These are phyloP conservation scores for Philereme transversata DNA, from an alignment of 2,888 invertebrate genomes.

Conservation along the genomic window DNA sequence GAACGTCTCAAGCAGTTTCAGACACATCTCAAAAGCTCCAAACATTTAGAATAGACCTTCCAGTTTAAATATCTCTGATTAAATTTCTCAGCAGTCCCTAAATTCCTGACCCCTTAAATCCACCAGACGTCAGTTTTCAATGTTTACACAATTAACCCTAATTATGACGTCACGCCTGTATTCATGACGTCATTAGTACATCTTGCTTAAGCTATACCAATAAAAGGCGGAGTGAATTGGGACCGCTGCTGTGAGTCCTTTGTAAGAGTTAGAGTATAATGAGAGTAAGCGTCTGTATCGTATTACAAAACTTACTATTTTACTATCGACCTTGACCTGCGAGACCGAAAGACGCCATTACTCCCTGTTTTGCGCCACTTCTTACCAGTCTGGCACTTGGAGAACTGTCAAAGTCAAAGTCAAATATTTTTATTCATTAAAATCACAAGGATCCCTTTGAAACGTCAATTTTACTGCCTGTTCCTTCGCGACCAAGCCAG, in stretches of 20 bases:
- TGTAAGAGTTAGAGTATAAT: slow-evolving; percentile 1
- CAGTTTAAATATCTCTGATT: slow-evolving; percentile 8
- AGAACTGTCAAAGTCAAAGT: no score
- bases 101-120: slow-evolving; percentile 16
- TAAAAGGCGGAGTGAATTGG: slow-evolving; percentile 60
- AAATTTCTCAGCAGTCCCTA: slow-evolving; percentile 18
- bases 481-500: no score
- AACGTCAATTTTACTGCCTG: no score
- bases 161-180: slow-evolving; percentile 55
- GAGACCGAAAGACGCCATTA: no score
- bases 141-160: slow-evolving; percentile 63
- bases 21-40: background rate
- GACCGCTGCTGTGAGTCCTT: slow-evolving; percentile 38
- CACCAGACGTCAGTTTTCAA: slow-evolving; percentile 36
- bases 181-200: slow-evolving; percentile 58
- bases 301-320: no score
- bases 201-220: slow-evolving; percentile 54
- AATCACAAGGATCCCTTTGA: no score
- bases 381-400: no score
- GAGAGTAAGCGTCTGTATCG: no score
- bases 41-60: background rate
- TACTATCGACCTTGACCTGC: no score
- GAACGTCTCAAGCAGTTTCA: background rate
- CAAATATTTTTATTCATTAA: no score
- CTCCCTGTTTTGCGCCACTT: no score